Conservation (phyloP, 2,113 vertebrate species). For the Corapipo altera region DNA sequence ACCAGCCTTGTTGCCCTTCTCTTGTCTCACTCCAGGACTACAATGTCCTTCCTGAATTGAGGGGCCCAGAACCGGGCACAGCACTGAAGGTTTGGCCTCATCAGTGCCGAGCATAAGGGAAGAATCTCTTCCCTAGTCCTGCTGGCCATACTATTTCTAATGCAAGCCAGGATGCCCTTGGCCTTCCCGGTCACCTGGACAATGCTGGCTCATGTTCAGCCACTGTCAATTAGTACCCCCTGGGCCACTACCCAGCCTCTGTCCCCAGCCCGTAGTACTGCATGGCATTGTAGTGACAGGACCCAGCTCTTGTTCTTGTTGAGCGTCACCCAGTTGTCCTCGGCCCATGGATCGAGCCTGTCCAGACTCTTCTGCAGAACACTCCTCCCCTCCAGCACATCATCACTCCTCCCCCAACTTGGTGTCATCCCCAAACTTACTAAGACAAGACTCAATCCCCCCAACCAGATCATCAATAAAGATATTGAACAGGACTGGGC, state of each 20-base stretch:
- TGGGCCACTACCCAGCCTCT: not conserved
- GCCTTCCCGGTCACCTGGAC: not conserved
- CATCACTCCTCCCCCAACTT: not conserved
- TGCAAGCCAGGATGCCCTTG: not conserved
- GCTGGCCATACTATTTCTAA: not conserved
- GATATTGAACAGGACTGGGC: not conserved
- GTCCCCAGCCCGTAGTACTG: not conserved
- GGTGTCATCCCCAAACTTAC: not conserved
- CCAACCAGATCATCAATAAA: not conserved
- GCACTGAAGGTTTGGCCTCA: not conserved
- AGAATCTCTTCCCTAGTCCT: not conserved
- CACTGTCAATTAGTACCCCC: not conserved
- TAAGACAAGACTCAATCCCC: not conserved
- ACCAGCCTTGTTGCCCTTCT: not conserved
- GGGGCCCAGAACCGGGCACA: not conserved
- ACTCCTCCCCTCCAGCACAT: not conserved
- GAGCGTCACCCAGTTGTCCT: not conserved
- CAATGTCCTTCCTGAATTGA: not conserved
- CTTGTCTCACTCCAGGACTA: not conserved
- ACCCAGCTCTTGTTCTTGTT: not conserved
- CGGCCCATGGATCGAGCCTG: not conserved
- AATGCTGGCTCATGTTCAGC: not conserved
- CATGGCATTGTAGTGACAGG: not conserved
- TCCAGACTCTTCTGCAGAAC: not conserved
- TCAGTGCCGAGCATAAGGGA: not conserved